Evolutionary conservation across 1,140 invertebrate species (phyloP), one percentile per base, ranked within the genome.

Genomic region (Bombus difficillimus): DNA sequence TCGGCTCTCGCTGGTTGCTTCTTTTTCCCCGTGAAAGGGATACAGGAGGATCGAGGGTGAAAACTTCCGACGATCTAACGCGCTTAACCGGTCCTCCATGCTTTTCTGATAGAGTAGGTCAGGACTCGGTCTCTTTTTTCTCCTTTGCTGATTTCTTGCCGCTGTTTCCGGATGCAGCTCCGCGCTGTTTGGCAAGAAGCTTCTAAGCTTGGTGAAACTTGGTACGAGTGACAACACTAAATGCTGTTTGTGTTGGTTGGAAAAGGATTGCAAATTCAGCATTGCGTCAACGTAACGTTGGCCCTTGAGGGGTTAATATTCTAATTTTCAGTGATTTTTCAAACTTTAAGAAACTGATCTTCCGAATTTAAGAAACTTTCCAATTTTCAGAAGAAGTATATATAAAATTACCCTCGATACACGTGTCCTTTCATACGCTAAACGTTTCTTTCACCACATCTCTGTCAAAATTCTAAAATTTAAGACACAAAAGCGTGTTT

Each of bases 51-150:
- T 8, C 12, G 13, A 22, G 66, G 53, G 32, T 34, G 66, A 62
- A 25, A 59, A 41, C 53, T 80, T 72, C 47, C 13, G 57, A 66
- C 62, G 73, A 80, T 34, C 18, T 41, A 57, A 43, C 37, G n/a
- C 22, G 28, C n/a, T 72, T 32, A 32, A 34, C 28, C 69, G 39
- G 10, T 25, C 15, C 34, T 53, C 43, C 12, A 37, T n/a, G 15
- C 22, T 64, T 75, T 66, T 64, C 25, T 37, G 1, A 22, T 43
- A 22, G 59, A 68, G 62, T 76, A 75, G 81, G 73, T 83, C 73
- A 77, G 18, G 15, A 12, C 71, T 15, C 28, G 6, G 13, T 72
- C n/a, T 34, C 6, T 32, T 66, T 32, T 66, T n/a, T 12, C 2
- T 66, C 62, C 32, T 62, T 62, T 64, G 10, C 22, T 12, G n/a